Percentiles rank a stretch among this genome's conserved stretches.
Evolutionary conservation across 2,888 invertebrate species (phyloP).

Genomic region (Synergus gifuensis): DNA sequence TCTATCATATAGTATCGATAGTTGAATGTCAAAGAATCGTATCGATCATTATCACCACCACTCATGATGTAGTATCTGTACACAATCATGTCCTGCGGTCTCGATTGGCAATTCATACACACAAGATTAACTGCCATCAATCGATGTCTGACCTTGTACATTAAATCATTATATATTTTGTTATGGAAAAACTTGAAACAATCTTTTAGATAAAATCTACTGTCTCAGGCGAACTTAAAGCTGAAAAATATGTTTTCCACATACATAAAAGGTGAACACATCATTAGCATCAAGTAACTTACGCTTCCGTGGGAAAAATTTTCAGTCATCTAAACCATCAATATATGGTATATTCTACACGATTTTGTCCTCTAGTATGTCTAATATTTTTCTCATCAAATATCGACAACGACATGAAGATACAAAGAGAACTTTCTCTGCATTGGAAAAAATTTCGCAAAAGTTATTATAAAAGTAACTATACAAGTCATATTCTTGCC

Average conservation of each 20-base stretch:
- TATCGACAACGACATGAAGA: background rate
- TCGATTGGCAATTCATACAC: conserved; percentile 1
- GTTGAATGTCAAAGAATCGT: conserved; percentile 10
- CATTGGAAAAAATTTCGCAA: background rate
- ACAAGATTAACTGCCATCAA: background rate
- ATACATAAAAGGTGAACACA: background rate
- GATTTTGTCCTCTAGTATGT: too few relatives aligned
- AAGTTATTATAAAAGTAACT: conserved; percentile 1
- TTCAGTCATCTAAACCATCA: too few relatives aligned
- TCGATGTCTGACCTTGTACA: background rate
- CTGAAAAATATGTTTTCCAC: background rate
- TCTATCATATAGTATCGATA: background rate
- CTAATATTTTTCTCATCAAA: too few relatives aligned
- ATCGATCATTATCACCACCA: background rate
- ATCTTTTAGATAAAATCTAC: background rate
- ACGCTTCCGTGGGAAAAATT: too few relatives aligned
- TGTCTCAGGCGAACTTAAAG: background rate
- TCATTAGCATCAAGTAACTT: too few relatives aligned
- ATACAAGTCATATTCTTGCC: background rate
- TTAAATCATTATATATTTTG: background rate
- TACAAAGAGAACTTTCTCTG: background rate
- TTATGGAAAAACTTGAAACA: conserved; percentile 7
- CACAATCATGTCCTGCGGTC: conserved; percentile 9
- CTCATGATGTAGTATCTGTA: background rate
- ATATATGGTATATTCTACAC: too few relatives aligned